Evolutionary conservation across 2,888 invertebrate genomes (phyloP).

Genomic region (Tinea trinotella): DNA sequence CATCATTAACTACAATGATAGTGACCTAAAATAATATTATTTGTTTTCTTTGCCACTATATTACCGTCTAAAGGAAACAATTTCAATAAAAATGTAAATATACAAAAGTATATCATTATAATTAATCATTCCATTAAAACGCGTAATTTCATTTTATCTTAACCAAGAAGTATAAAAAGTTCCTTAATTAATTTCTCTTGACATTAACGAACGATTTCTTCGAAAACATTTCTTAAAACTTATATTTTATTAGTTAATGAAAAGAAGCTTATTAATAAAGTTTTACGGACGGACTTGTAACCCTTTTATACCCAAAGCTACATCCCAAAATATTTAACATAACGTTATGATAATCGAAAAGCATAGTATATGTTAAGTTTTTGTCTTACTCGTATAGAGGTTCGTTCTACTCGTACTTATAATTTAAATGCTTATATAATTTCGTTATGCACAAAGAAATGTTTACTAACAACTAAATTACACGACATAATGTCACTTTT

Average conservation of each 20-base stretch:
- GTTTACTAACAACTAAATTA: conserved; percentile 3
- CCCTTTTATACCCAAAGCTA: not conserved
- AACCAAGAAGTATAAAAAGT: conserved; percentile 3
- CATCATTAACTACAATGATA: conserved; percentile 65
- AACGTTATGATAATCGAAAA: no score
- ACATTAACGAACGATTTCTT: conserved; percentile 14
- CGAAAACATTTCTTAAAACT: not conserved
- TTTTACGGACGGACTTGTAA: not conserved
- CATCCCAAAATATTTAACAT: no score
- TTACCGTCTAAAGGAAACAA: not conserved
- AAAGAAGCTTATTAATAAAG: not conserved
- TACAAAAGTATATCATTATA: not conserved
- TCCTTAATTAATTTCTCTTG: conserved; percentile 14
- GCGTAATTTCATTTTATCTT: conserved; percentile 14
- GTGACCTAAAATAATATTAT: conserved; percentile 55
- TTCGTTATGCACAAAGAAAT: not conserved
- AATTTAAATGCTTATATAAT: no score
- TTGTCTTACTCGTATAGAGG: no score
- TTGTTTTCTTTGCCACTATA: conserved; percentile 40
- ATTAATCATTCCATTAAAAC: conserved; percentile 21
- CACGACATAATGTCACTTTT: conserved; percentile 5
- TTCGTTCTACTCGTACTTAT: no score
- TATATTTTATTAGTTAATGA: conserved; percentile 2
- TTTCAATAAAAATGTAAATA: not conserved
- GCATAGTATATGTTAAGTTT: no score